A percentile compares a stretch with the other conserved stretches of the same genome.
Conservation (phyloP, 2,797 vertebrate genomes). For the Clarias laeviceps region DNA sequence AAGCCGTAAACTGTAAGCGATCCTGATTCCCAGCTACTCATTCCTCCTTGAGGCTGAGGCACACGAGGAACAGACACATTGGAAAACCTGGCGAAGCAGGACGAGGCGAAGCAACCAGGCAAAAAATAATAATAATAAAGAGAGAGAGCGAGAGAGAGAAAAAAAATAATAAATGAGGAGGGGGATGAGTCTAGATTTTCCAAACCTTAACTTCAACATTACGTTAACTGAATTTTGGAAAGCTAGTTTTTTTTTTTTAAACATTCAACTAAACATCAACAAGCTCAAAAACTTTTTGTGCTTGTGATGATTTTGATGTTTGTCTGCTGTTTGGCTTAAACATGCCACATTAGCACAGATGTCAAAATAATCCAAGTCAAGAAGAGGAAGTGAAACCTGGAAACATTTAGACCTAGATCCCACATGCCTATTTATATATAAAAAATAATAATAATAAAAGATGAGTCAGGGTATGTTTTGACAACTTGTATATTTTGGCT, state of each 20-base stretch:
- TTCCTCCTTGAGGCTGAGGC: conserved; percentile 56
- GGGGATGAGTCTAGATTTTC: conserved; percentile 68
- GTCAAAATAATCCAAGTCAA: background rate
- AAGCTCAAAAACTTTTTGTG: background rate
- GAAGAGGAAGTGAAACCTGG: background rate
- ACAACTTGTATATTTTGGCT: background rate
- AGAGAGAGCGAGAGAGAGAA: background rate
- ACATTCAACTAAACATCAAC: background rate
- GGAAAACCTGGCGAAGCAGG: conserved; percentile 36
- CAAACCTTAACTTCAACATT: conserved; percentile 53
- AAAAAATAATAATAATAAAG: background rate
- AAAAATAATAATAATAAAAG: background rate
- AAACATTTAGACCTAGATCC: background rate
- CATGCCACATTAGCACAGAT: background rate
- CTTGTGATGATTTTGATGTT: background rate
- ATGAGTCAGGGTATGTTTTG: background rate
- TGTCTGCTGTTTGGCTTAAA: background rate
- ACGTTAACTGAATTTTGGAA: conserved; percentile 39
- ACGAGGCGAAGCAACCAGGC: conserved; percentile 49
- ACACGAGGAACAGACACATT: conserved; percentile 52
- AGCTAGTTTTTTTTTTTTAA: conserved; percentile 25
- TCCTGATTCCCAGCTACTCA: conserved; percentile 73
- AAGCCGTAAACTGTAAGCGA: conserved; percentile 31
- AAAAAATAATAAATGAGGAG: conserved; percentile 23
- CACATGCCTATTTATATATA: background rate